Base-by-base conservation (phyloP, 2,113 vertebrate genomes). In the Ageneiosus marmoratus region DNA sequence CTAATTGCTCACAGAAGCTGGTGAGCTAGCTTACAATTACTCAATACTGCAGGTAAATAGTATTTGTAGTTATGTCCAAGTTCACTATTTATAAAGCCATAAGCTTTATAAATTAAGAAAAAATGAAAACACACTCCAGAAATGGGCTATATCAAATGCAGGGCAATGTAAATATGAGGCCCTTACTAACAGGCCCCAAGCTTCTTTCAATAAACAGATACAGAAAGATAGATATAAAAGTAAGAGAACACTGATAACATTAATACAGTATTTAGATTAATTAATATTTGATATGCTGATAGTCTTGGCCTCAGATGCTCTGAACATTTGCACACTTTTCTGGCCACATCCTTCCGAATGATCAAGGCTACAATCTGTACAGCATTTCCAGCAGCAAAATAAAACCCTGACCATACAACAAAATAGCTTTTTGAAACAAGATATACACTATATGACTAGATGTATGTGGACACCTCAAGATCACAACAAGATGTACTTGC, bases 11-110 rank as follows among this genome's bases (percentile, higher is more conserved):
- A 32, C 18, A 50, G 46, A 11, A 22, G 58, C 11, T 5, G 9
- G 41, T 79, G 77, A 79, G 24, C 60, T 51, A 24, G 58, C 9
- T 32, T 60, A 51, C 18, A 80, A 53, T 65, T 62, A 69, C 44
- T 67, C 62, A 53, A 53, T 69, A 37, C 48, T 37, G 48, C 37
- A 79, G 8, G 56, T 34, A 44, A 77, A 60, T n/a, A 32, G n/a
- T 11, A 51, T 29, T 29, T 74, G 12, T 72, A 46, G 67, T 37
- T 73, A 16, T 4, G 4, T 41, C 24, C 11, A 41, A 58, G 20
- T 44, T 41, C 32, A n/a, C n/a, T n/a, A n/a, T n/a, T n/a, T n/a
- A n/a, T n/a, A n/a, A n/a, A n/a, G n/a, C n/a, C n/a, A n/a, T n/a
- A n/a, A n/a, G n/a, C n/a, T n/a, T n/a, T n/a, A n/a, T n/a, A n/a